Conservation (phyloP, 2,113 vertebrate genomes). For the Philantomba maxwellii region DNA sequence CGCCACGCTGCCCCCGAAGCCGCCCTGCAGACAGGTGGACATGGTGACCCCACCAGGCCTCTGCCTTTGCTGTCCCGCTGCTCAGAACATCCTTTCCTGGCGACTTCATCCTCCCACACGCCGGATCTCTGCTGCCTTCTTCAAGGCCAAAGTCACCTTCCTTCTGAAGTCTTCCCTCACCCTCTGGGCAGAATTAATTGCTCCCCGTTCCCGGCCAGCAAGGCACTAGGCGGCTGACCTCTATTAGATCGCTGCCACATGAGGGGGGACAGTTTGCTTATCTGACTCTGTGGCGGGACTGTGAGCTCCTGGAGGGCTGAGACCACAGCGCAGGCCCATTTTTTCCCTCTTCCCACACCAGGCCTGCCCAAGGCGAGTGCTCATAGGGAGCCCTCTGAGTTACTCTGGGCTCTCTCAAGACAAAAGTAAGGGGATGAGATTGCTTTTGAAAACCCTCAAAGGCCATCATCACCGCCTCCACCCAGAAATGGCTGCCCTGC, state of each 20-base stretch:
- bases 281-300: slow-evolving; percentile 16
- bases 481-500: not conserved
- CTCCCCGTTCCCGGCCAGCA: not conserved
- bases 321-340: not conserved
- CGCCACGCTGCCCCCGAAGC: not conserved
- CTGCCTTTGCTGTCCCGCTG: not conserved
- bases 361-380: not conserved
- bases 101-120: not conserved
- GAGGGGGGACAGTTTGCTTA: slow-evolving; percentile 3
- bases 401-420: not conserved
- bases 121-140: not conserved
- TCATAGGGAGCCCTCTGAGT: not conserved
- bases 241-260: not conserved
- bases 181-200: slow-evolving; percentile 59
- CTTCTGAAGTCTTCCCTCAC: slow-evolving; percentile 39
- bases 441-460: not conserved
- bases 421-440: not conserved
- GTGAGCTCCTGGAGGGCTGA: slow-evolving; percentile 2
- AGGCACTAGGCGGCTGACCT: slow-evolving; percentile 41
- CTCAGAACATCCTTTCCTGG: not conserved
- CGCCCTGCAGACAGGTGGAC: not conserved
- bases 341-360: not conserved
- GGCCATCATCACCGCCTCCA: not conserved
- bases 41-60: not conserved
- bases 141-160: slow-evolving; percentile 62